Base-by-base conservation (phyloP, 2,888 invertebrate genomes). In the Drosophila maculinotata region DNA sequence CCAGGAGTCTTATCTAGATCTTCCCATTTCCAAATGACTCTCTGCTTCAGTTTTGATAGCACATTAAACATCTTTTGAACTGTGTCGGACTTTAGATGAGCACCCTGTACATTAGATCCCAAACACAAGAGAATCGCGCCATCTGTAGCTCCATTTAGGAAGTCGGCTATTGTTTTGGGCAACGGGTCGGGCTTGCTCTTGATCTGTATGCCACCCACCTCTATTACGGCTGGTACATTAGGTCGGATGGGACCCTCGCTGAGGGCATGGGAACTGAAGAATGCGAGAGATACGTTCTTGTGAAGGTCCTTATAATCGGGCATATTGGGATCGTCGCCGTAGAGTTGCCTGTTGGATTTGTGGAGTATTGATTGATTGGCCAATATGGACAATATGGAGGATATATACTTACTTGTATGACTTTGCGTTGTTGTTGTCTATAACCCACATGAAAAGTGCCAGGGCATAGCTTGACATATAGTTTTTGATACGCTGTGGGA, bases 1-100 rank as follows among this genome's bases (percentile, higher is more conserved):
- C 90, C 90, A 0, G 89, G 89, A 0, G 93, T 83, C 7, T 89
- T 89, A 3, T 93, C 92, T 0, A 93, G 93, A 38, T 84, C 70
- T 77, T 95, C 95, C 94, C 94, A 95, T 90, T 95, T 95, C 95
- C 94, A 95, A 10, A 95, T 79, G 0, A 95, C 93, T 4, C 92
- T 93, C 56, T 94, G 93, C 63, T 94, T 94, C 0, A 95, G 79
- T 59, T 92, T 92, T 0, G 92, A 91, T 35, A 95, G 93, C 1
- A 93, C 93, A 48, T 93, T 93, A 5, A 94, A 89, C 49, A 95
- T 92, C 1, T 91, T 92, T 26, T 92, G 86, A 7, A 92, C 91
- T 59, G 92, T 94, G 1, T 93, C 92, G 0, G 83, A 76, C 0
- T 93, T 92, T 44, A 95, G 79, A 1, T 78, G 76, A 0, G 77